Percentiles rank a stretch among this genome's conserved stretches.
Conservation (phyloP, 2,888 invertebrate genomes). For the Agonopterix heracliana region DNA sequence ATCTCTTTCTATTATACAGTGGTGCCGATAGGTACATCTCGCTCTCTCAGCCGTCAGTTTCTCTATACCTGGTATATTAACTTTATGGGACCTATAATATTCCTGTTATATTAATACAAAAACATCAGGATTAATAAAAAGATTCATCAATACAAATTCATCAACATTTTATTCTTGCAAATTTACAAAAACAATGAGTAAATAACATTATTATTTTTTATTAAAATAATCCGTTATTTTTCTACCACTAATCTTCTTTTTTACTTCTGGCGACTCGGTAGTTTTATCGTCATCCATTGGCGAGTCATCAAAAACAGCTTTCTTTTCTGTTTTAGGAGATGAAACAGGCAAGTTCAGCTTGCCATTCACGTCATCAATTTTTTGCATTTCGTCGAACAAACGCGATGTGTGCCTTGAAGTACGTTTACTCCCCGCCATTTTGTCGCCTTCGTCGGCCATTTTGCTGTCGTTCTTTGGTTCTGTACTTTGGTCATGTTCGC, state of each 20-base stretch:
- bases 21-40: no score
- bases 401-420: constrained; percentile 18
- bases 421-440: neutral
- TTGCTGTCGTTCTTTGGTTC: constrained; percentile 1
- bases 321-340: constrained; percentile 1
- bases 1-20: no score
- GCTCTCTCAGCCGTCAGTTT: no score
- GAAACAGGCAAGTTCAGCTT: constrained; percentile 31
- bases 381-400: constrained; percentile 46
- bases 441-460: neutral
- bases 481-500: neutral
- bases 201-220: neutral
- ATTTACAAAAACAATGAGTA: no score
- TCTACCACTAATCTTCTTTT: constrained; percentile 48
- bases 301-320: constrained; percentile 5
- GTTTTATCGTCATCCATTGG: constrained; percentile 17
- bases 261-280: constrained; percentile 37
- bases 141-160: no score
- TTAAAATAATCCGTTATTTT: constrained; percentile 66
- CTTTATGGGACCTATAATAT: no score
- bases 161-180: no score
- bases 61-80: no score
- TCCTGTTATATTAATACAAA: no score
- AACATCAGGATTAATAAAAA: no score
- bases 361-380: constrained; percentile 38